These are phyloP conservation scores for Cavia porcellus DNA, from an alignment of 2,113 vertebrate species.

Conservation along the genomic window DNA sequence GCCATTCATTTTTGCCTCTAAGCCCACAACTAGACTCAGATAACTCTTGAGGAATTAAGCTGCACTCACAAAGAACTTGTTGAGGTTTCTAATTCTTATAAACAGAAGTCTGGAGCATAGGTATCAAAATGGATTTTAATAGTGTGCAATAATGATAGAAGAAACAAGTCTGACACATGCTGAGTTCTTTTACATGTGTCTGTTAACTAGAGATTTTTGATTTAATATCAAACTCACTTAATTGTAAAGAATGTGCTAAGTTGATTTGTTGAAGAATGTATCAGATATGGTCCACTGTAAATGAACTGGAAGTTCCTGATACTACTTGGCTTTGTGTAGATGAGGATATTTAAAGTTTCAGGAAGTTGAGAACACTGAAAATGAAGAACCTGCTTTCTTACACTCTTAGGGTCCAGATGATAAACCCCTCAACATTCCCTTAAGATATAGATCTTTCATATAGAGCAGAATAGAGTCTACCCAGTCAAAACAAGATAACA, in stretches of 20 bases:
- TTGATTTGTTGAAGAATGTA: neutral
- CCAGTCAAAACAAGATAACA: too few species aligned
- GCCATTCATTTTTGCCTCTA: neutral
- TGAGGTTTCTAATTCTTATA: neutral
- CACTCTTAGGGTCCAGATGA: neutral
- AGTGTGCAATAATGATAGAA: neutral
- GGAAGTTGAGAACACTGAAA: neutral
- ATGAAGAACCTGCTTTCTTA: neutral
- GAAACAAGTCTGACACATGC: neutral
- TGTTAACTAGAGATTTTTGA: neutral
- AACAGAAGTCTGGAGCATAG: neutral
- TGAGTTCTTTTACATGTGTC: neutral
- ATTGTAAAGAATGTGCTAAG: neutral
- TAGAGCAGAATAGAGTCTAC: too few species aligned
- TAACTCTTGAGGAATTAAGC: neutral
- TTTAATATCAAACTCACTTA: neutral
- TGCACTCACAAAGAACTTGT: neutral
- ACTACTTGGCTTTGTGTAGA: neutral
- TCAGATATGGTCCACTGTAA: neutral
- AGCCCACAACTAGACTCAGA: neutral
- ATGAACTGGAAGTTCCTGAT: neutral
- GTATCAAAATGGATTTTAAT: neutral
- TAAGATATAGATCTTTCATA: neutral
- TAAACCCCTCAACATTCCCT: neutral
- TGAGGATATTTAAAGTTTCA: neutral